phyloP scores from a whole-genome alignment of 1,140 invertebrate species.

The Latrodectus geometricus region DNA sequence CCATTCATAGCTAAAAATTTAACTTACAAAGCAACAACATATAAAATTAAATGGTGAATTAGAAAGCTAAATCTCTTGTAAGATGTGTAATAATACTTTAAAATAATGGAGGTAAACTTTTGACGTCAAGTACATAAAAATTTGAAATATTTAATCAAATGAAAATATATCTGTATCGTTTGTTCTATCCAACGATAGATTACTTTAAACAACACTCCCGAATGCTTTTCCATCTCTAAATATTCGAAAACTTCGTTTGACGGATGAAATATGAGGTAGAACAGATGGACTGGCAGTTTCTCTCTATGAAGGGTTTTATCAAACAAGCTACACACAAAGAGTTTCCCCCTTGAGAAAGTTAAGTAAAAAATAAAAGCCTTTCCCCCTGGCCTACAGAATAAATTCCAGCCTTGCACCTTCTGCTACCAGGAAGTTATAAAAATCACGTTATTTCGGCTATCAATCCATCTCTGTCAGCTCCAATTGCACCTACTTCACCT shows the following conservation, averaged over 20 bases:
- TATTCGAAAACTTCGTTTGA: background rate
- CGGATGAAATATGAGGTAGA: constrained; percentile 2
- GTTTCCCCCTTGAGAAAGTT: background rate
- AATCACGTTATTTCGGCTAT: constrained; percentile 35
- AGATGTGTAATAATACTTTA: too few relatives aligned
- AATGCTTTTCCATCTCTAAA: too few relatives aligned
- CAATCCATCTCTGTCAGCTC: constrained; percentile 43
- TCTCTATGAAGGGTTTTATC: background rate
- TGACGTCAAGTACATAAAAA: too few relatives aligned
- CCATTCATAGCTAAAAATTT: too few relatives aligned
- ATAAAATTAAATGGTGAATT: too few relatives aligned
- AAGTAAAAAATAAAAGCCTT: background rate
- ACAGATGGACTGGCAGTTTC: background rate
- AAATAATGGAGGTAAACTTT: too few relatives aligned
- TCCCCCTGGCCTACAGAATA: background rate
- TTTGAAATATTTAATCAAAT: too few relatives aligned
- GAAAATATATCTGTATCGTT: too few relatives aligned
- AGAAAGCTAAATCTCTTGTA: too few relatives aligned
- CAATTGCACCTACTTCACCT: constrained; percentile 36
- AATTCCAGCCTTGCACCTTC: constrained; percentile 7
- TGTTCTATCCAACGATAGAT: too few relatives aligned
- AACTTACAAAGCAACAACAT: too few relatives aligned
- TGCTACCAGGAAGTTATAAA: constrained; percentile 25
- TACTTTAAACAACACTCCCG: too few relatives aligned
- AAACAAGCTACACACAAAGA: background rate